Evolutionary conservation across 2,888 invertebrate species (phyloP), one percentile per base, ranked within the genome.

Genomic region (Dicranocentrus wangi): DNA sequence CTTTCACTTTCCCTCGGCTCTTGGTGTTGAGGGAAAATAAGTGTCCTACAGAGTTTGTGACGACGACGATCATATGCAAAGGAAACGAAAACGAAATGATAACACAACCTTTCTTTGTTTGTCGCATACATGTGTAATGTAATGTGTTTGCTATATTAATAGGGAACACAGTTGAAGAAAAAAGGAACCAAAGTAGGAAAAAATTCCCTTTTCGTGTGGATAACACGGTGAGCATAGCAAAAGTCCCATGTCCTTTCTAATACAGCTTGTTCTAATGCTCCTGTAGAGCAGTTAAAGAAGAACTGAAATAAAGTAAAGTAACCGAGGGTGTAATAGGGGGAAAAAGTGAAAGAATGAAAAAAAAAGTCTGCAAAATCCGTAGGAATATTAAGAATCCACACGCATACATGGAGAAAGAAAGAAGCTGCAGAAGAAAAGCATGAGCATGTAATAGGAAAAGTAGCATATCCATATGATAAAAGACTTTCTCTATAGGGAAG

Each of bases 361-460:
- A 65, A 21, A 65, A 47, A 66, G 25, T 43, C 43, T 5, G 47
- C 47, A 47, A 66, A 66, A 66, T 66, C 66, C 66, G 47, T 47
- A 39, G 47, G 66, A 66, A 66, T 66, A 66, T 66, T 66, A 66
- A 66, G 66, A 66, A 65, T 43, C 65, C 23, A 43, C 42, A 32
- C 19, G 19, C 23, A 32, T 63, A 25, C 66, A 66, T 66, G 65
- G 42, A 47, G 27, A 23, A 55, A 53, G 43, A 42, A 58, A 21
- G 60, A 58, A 66, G 27, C 47, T 66, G 25, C 43, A 43, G 15
- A 43, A 3, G 13, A 63, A 39, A 32, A 25, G 17, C 55, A 25
- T 17, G 55, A n/a, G n/a, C n/a, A n/a, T 23, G 55, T 19, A 60
- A n/a, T 3, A 55, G 55, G 17, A 55, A 55, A 55, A 60, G 15